Conservation (phyloP, 2,888 invertebrate species). For the Fragum fragum region DNA sequence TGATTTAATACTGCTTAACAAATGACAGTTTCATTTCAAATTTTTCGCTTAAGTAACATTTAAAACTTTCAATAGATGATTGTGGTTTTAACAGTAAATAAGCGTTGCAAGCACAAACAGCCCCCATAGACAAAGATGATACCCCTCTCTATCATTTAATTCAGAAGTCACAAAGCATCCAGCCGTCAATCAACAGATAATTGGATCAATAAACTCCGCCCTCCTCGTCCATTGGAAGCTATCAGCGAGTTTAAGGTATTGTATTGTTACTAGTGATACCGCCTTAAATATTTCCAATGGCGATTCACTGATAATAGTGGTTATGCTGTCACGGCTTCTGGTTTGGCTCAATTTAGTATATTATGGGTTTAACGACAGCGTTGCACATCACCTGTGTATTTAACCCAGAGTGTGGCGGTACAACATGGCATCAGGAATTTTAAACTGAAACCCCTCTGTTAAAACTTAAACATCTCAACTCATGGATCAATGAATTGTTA, state of each 20-base stretch:
- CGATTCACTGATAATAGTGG: slow-evolving; percentile 18
- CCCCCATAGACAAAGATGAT: slow-evolving; percentile 19
- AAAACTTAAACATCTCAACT: slow-evolving; percentile 1
- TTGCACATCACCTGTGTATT: slow-evolving; percentile 33
- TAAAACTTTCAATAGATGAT: slow-evolving; percentile 10
- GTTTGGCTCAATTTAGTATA: slow-evolving; percentile 20
- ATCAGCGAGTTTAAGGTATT: slow-evolving; percentile 30
- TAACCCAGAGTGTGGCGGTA: background rate
- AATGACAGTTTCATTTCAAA: slow-evolving; percentile 32
- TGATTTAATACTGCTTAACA: slow-evolving; percentile 10
- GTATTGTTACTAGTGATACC: slow-evolving; percentile 19
- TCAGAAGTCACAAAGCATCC: slow-evolving; percentile 41
- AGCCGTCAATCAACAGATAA: slow-evolving; percentile 56
- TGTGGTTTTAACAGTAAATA: slow-evolving; percentile 34
- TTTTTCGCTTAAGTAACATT: slow-evolving; percentile 28
- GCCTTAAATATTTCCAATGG: slow-evolving; percentile 30
- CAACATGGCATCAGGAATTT: slow-evolving; percentile 16
- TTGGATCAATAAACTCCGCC: slow-evolving; percentile 43
- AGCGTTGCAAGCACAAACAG: slow-evolving; percentile 26
- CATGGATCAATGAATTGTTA: slow-evolving; percentile 26
- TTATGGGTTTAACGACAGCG: slow-evolving; percentile 18
- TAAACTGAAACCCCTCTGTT: slow-evolving; percentile 31
- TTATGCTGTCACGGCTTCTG: slow-evolving; percentile 21
- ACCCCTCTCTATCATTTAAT: slow-evolving; percentile 41
- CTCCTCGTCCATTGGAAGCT: slow-evolving; percentile 25